Evolutionary conservation across 2,888 invertebrate species (phyloP).

Genomic region (Balanococcus diminutus): DNA sequence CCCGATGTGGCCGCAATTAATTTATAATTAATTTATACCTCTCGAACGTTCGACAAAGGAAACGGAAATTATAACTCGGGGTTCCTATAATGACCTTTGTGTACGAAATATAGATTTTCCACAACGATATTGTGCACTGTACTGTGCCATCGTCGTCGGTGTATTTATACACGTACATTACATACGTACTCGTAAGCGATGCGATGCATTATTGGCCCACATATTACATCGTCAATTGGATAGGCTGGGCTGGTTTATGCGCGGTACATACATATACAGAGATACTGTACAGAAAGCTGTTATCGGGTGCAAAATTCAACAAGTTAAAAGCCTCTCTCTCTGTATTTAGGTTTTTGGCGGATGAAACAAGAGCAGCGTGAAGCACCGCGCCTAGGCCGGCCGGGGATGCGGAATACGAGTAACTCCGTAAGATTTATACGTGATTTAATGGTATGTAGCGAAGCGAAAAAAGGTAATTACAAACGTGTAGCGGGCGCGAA

Average conservation of each 20-base stretch:
- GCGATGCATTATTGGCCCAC: neutral
- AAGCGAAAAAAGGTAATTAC: constrained; percentile 43
- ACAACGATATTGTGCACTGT: neutral
- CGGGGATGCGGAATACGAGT: neutral
- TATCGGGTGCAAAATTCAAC: neutral
- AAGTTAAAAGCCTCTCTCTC: constrained; percentile 38
- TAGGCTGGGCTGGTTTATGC: neutral
- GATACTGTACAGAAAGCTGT: neutral
- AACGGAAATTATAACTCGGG: neutral
- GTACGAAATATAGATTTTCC: neutral
- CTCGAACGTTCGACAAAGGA: neutral
- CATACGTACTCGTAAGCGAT: neutral
- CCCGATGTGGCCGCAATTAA: neutral
- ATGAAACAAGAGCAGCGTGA: neutral
- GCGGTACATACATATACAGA: neutral
- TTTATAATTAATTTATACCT: constrained; percentile 14
- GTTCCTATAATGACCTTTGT: neutral
- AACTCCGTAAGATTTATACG: constrained; percentile 38
- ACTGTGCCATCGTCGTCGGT: neutral
- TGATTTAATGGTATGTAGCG: constrained; percentile 44
- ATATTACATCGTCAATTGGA: neutral
- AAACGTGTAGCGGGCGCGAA: constrained; percentile 35
- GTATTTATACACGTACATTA: neutral
- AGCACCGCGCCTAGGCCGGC: too few relatives aligned
- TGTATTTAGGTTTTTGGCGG: neutral